Evolutionary conservation across 2,113 vertebrate species (phyloP).

Genomic region (Trochalopteron elliotii): DNA sequence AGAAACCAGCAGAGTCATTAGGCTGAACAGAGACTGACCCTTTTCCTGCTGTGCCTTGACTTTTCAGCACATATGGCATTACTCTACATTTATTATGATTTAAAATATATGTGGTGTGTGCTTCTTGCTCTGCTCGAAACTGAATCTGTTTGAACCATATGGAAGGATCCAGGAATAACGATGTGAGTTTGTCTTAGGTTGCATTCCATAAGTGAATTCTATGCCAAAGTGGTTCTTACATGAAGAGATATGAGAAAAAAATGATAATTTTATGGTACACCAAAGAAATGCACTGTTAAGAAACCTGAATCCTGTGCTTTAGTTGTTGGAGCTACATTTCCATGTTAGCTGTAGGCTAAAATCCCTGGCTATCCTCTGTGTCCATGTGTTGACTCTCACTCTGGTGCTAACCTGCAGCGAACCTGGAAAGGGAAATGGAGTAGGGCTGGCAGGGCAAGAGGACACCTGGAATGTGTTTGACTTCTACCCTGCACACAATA

Average conservation of each 20-base stretch:
- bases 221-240: background rate
- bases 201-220: background rate
- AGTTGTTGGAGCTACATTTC: background rate
- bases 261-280: background rate
- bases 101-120: background rate
- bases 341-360: background rate
- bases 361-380: background rate
- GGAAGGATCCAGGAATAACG: background rate
- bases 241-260: background rate
- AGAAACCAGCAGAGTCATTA: background rate
- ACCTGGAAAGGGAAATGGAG: background rate
- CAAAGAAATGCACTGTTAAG: background rate
- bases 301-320: background rate
- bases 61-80: background rate
- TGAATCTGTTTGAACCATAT: background rate
- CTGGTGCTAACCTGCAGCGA: rapidly evolving
- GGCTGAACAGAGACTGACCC: background rate
- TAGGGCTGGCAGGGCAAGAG: background rate
- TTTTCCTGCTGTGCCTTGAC: background rate
- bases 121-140: background rate
- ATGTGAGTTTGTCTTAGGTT: background rate
- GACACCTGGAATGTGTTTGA: background rate
- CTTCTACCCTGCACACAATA: background rate
- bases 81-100: background rate
- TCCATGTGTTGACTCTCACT: rapidly evolving